phyloP scores from a whole-genome alignment of 2,797 vertebrate genomes.

The Microctenopoma steveboyesi region DNA sequence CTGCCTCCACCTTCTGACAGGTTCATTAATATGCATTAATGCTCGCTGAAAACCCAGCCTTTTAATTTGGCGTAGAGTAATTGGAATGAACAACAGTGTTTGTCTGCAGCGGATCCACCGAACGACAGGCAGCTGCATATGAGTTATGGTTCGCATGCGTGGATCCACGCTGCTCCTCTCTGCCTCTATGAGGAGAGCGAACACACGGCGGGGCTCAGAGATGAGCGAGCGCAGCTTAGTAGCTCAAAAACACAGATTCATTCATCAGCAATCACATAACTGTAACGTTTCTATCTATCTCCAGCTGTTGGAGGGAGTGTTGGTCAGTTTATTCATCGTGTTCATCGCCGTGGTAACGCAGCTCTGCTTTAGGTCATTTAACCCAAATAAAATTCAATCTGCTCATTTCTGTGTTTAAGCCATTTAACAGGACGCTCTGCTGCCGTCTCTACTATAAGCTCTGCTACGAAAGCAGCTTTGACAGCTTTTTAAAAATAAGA shows the following conservation, averaged over 20 bases:
- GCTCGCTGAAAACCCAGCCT: conserved; percentile 61
- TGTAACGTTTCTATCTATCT: too few species aligned
- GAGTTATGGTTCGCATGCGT: conserved; percentile 31
- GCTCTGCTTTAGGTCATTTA: conserved; percentile 36
- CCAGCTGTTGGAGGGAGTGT: not conserved
- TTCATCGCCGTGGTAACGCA: not conserved
- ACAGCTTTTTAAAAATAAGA: conserved; percentile 26
- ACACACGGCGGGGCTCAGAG: not conserved
- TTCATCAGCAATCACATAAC: too few species aligned
- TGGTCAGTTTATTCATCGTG: not conserved
- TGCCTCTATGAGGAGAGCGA: conserved; percentile 2
- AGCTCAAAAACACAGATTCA: too few species aligned
- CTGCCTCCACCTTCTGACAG: conserved; percentile 60
- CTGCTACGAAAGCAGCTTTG: conserved; percentile 33
- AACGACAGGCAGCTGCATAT: conserved; percentile 62
- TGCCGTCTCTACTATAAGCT: not conserved
- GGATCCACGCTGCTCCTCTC: not conserved
- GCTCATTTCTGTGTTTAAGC: conserved; percentile 37
- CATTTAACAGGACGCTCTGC: conserved; percentile 8
- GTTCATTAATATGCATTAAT: conserved; percentile 80
- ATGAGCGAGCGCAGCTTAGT: not conserved
- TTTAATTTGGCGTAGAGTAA: conserved; percentile 76
- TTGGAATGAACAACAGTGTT: conserved; percentile 69
- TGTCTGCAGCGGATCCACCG: conserved; percentile 65
- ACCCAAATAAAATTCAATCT: conserved; percentile 30